Percentiles rank a stretch among this genome's conserved stretches.
Conservation (phyloP, 2,888 invertebrate species). For the Lomographa bimaculata region DNA sequence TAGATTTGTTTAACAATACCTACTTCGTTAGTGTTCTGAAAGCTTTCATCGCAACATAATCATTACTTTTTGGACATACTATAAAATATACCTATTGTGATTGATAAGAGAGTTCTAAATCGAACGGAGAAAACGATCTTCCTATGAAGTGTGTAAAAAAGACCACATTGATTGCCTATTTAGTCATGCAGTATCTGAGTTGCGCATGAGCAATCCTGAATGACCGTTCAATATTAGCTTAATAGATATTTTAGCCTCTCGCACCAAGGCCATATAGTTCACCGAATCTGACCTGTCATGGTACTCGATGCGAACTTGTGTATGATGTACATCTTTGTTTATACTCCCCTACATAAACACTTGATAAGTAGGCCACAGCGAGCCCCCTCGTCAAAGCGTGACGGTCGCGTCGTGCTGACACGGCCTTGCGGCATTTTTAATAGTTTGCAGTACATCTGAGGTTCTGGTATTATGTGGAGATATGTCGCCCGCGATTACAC, state of each 20-base stretch:
- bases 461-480: constrained; percentile 35
- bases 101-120: too few species aligned
- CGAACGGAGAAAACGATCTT: too few species aligned
- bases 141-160: too few species aligned
- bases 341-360: constrained; percentile 11
- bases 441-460: constrained; percentile 23
- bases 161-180: too few species aligned
- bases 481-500: constrained; percentile 54
- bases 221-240: background rate
- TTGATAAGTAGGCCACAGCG: constrained; percentile 15
- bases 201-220: constrained; percentile 2
- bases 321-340: constrained; percentile 12
- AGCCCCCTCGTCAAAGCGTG: constrained; percentile 32
- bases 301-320: constrained; percentile 4
- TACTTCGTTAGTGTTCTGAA: too few species aligned
- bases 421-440: constrained; percentile 31
- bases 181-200: too few species aligned
- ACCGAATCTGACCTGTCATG: constrained; percentile 1
- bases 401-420: constrained; percentile 28
- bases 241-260: background rate
- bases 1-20: too few species aligned
- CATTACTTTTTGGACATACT: too few species aligned
- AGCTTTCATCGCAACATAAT: too few species aligned
- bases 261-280: constrained; percentile 3
- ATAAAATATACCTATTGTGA: too few species aligned